These are phyloP conservation scores for Orthosia gracilis DNA, from an alignment of 2,888 invertebrate genomes.

Conservation along the genomic window DNA sequence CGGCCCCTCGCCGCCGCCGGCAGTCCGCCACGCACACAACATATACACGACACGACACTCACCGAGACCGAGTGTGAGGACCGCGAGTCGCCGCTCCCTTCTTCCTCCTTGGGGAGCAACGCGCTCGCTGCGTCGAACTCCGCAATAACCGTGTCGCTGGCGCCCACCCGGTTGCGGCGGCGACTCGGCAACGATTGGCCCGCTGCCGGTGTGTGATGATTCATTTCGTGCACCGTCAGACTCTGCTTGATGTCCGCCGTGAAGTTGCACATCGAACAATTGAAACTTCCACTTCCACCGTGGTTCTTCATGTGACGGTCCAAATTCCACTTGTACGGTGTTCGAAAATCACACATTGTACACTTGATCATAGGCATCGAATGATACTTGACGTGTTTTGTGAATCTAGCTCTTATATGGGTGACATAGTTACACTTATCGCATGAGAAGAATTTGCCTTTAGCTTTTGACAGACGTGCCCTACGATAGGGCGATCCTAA, in stretches of 20 bases:
- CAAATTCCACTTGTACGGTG: slow-evolving; percentile 98
- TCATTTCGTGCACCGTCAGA: slow-evolving; percentile 97
- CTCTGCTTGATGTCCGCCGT: slow-evolving; percentile 98
- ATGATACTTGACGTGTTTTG: slow-evolving; percentile 98
- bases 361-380: slow-evolving; percentile 99
- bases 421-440: slow-evolving; percentile 97
- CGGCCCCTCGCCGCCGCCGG: slow-evolving; percentile 71
- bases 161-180: slow-evolving; percentile 94
- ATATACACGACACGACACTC: slow-evolving; percentile 71
- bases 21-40: slow-evolving; percentile 66
- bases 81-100: slow-evolving; percentile 89
- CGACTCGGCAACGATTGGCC: slow-evolving; percentile 92
- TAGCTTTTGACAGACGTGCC: slow-evolving; percentile 92
- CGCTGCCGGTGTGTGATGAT: slow-evolving; percentile 96
- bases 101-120: slow-evolving; percentile 86
- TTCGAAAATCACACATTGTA: slow-evolving; percentile 97
- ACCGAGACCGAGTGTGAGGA: slow-evolving; percentile 87
- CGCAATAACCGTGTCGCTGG: slow-evolving; percentile 91
- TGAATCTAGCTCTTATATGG: slow-evolving; percentile 96
- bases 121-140: slow-evolving; percentile 73
- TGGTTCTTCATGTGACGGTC: slow-evolving; percentile 98
- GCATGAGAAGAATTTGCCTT: slow-evolving; percentile 95
- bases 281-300: slow-evolving; percentile 96
- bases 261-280: slow-evolving; percentile 97
- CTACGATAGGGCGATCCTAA: slow-evolving; percentile 93